Evolutionary conservation across 2,113 vertebrate genomes (phyloP).

Genomic region (Cisticola juncidis): DNA sequence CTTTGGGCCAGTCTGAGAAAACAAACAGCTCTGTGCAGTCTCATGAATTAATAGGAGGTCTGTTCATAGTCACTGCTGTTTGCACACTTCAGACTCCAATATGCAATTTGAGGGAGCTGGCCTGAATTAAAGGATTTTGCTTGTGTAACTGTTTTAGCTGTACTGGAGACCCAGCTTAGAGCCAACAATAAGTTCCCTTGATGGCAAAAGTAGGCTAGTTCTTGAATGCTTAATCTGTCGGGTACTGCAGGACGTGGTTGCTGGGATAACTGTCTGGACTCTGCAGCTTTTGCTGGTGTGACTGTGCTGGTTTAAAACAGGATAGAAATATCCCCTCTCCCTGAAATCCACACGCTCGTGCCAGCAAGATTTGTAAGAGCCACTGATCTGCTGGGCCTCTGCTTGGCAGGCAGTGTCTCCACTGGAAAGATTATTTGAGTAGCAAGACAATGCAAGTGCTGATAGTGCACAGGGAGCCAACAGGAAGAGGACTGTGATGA

Average conservation of each 20-base stretch:
- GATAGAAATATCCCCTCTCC: neutral
- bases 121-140: conserved; percentile 12
- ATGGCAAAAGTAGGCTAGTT: neutral
- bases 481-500: neutral
- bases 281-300: neutral
- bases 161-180: neutral
- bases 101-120: neutral
- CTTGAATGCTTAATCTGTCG: neutral
- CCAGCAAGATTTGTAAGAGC: neutral
- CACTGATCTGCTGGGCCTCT: neutral
- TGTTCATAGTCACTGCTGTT: neutral
- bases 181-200: conserved; percentile 6
- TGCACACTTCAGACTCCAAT: neutral
- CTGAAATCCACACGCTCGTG: neutral
- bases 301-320: neutral
- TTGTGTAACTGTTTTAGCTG: conserved; percentile 3
- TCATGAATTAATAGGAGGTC: neutral
- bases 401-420: conserved; percentile 16
- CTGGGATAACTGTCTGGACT: neutral
- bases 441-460: neutral
- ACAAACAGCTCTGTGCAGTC: neutral
- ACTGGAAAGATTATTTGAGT: neutral
- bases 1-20: neutral
- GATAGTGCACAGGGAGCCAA: neutral
- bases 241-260: neutral